These are phyloP conservation scores for Pogoniulus pusillus DNA, from an alignment of 2,797 vertebrate genomes.

Conservation along the genomic window DNA sequence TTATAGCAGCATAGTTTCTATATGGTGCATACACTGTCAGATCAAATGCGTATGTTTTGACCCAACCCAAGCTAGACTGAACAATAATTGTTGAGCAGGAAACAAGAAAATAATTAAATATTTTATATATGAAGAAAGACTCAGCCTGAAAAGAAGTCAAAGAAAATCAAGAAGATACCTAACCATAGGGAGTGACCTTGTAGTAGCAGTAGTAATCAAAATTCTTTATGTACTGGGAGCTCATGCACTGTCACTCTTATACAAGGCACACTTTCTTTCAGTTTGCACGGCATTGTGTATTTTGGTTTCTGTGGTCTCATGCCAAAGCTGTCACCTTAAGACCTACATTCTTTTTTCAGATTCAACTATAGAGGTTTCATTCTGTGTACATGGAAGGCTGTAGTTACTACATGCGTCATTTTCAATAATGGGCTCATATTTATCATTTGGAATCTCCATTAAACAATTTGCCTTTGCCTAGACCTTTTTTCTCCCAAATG, in stretches of 20 bases:
- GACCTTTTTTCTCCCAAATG: background rate
- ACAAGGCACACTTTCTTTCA: background rate
- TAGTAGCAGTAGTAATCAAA: background rate
- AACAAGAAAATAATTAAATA: background rate
- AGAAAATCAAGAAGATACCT: background rate
- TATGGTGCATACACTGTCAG: background rate
- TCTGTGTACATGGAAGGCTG: background rate
- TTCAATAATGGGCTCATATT: slow-evolving; percentile 1
- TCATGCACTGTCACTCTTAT: background rate
- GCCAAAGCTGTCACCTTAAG: background rate
- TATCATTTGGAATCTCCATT: background rate
- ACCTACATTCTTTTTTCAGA: background rate
- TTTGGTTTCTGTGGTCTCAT: background rate
- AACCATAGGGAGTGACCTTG: background rate
- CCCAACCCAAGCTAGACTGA: background rate
- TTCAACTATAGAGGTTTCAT: background rate
- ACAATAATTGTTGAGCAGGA: background rate
- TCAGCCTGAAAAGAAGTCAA: background rate
- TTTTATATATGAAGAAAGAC: background rate
- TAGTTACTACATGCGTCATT: background rate
- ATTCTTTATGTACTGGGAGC: background rate
- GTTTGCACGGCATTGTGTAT: background rate
- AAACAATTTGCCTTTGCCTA: slow-evolving; percentile 23
- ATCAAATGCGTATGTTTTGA: background rate
- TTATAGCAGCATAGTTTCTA: background rate